Evolutionary conservation across 2,888 invertebrate genomes (phyloP).

Genomic region (Drosophila subquinaria): DNA sequence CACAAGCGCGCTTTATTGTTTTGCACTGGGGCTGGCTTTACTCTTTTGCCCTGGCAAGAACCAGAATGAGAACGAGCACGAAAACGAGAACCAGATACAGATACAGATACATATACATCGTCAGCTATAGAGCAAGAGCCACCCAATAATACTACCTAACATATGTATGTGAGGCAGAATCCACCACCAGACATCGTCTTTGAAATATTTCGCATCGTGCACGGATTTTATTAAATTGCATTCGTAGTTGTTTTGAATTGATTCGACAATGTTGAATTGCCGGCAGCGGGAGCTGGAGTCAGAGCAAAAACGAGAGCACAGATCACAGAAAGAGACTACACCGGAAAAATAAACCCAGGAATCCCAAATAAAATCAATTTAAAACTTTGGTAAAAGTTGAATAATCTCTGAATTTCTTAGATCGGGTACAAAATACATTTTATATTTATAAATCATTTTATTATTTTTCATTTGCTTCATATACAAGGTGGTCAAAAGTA

Average conservation of each 20-base stretch:
- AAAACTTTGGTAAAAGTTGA: too few species aligned
- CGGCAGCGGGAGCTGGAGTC: conserved; percentile 57
- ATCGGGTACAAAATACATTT: too few species aligned
- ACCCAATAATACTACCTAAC: conserved; percentile 54
- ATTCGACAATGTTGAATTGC: conserved; percentile 75
- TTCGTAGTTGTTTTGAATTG: conserved; percentile 84
- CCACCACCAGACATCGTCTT: conserved; percentile 60
- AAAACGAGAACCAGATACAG: conserved; percentile 7
- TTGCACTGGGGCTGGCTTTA: conserved; percentile 70
- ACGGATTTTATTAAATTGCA: conserved; percentile 84
- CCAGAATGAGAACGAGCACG: conserved; percentile 14
- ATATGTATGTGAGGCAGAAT: conserved; percentile 37
- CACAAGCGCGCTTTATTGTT: conserved; percentile 84
- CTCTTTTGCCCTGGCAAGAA: conserved; percentile 59
- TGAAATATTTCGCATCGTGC: conserved; percentile 72
- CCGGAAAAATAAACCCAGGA: too few species aligned
- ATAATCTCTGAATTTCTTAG: too few species aligned
- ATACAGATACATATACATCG: neutral
- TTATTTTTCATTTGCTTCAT: too few species aligned
- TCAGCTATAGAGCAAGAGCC: conserved; percentile 16
- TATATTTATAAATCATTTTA: too few species aligned
- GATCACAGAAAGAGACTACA: neutral
- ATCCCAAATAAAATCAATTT: too few species aligned
- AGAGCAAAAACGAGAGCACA: conserved; percentile 6
- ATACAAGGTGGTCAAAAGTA: too few species aligned